Evolutionary conservation across 1,140 invertebrate species (phyloP), one percentile per base, ranked within the genome.

Genomic region (Danaus melanippus): DNA sequence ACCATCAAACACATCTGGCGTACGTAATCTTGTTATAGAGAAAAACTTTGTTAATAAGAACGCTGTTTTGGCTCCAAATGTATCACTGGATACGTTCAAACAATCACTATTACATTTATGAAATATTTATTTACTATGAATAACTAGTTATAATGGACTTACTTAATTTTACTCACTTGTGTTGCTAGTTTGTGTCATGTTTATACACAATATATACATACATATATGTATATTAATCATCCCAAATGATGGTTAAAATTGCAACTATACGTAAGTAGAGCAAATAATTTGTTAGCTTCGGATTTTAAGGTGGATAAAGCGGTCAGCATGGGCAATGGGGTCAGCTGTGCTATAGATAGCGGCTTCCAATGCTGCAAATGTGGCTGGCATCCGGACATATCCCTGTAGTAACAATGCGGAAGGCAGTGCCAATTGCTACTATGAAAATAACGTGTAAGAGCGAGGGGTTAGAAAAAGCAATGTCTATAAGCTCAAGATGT

Each of bases 21-120:
- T 67, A 69, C 73, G 76, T 83, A 83, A 85, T 85, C 70, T 80
- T 72, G 78, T 83, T 85, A 85, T 74, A 69, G 72, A 74, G 71
- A 82, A 83, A 84, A 85, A 85, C 74, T 85, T 85, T 85, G 67
- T 80, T 83, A 83, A 85, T 85, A 85, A 85, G 79, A 74, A 62
- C 69, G 69, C 58, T 72, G 67, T 69, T 83, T 76, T 71, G 65
- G 65, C 76, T 64, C 51, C 51, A 62, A 50, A 59, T 67, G 21
- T 32, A 32, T 32, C 21, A 32, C 21, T 32, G 21, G 21, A 8
- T 32, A 32, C 7, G 21, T 32, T 32, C 21, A 32, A 32, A 7
- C 21, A 32, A 32, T 32, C 6, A 32, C 21, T 32, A 32, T 32
- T 32, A 32, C 21, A 3, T 32, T 32, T 32, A 32, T 7, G 21